Conservation (phyloP, 2,113 vertebrate genomes). For the Plotosus lineatus region DNA sequence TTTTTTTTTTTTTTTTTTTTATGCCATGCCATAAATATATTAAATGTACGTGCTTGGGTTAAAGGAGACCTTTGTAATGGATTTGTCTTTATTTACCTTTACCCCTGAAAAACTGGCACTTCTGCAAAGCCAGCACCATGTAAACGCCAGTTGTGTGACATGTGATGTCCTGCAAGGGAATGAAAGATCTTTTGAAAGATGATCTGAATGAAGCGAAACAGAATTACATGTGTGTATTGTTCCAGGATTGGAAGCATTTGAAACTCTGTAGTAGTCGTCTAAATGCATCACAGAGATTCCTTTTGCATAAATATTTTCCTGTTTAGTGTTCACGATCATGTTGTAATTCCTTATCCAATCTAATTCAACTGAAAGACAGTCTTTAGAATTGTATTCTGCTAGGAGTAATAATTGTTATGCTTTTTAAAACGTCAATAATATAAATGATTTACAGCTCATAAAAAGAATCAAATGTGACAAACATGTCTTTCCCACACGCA, state of each 20-base stretch:
- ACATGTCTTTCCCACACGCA: neutral
- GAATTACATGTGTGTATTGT: constrained; percentile 51
- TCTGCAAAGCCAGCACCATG: neutral
- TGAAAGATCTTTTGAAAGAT: constrained; percentile 23
- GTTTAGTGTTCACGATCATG: neutral
- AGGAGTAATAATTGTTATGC: neutral
- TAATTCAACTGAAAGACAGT: neutral
- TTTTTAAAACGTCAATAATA: neutral
- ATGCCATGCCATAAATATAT: neutral
- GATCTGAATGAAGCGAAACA: constrained; percentile 38
- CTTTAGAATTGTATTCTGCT: neutral
- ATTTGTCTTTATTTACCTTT: neutral
- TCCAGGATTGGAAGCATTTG: constrained; percentile 22
- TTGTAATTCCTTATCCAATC: neutral
- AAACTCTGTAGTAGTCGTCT: neutral
- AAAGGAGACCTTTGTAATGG: neutral
- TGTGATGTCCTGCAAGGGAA: constrained; percentile 27
- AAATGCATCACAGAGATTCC: neutral
- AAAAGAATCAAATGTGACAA: neutral
- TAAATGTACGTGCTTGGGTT: too few species aligned
- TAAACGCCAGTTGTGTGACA: constrained; percentile 39
- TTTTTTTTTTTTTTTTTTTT: neutral
- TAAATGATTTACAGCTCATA: neutral
- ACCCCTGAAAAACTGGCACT: neutral
- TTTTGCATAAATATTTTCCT: neutral